A percentile compares a stretch with the other conserved stretches of the same genome.
Conservation (phyloP, 2,888 invertebrate species). For the Cistogaster globosa region DNA sequence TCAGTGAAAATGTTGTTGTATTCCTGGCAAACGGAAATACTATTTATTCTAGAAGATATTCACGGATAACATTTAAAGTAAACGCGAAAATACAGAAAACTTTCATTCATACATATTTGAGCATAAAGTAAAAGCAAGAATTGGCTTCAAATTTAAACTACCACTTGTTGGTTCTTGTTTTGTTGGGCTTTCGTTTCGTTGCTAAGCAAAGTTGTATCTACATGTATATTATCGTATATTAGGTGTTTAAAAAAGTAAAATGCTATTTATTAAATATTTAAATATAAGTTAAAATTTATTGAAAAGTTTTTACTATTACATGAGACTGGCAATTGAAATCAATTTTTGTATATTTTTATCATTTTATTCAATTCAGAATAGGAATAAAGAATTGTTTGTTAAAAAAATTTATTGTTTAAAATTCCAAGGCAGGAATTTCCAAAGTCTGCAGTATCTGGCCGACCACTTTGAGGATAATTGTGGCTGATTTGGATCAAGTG, state of each 20-base stretch:
- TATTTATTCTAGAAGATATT: constrained; percentile 20
- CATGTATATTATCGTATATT: neutral
- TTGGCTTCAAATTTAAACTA: constrained; percentile 28
- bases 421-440: too few species aligned
- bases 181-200: neutral
- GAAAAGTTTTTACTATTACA: too few species aligned
- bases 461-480: too few species aligned
- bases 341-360: too few species aligned
- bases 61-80: constrained; percentile 9
- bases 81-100: constrained; percentile 30
- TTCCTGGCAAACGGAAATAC: neutral
- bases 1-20: constrained; percentile 20
- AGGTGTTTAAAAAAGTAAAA: neutral
- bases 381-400: too few species aligned
- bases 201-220: neutral
- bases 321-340: too few species aligned
- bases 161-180: constrained; percentile 61
- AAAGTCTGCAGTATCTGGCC: too few species aligned
- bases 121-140: constrained; percentile 11
- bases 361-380: too few species aligned
- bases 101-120: constrained; percentile 20
- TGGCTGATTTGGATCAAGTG: too few species aligned
- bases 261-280: too few species aligned
- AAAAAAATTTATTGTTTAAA: too few species aligned
- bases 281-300: too few species aligned